Evolutionary conservation across 2,888 invertebrate genomes (phyloP).

Genomic region (Hoplodrina ambigua): DNA sequence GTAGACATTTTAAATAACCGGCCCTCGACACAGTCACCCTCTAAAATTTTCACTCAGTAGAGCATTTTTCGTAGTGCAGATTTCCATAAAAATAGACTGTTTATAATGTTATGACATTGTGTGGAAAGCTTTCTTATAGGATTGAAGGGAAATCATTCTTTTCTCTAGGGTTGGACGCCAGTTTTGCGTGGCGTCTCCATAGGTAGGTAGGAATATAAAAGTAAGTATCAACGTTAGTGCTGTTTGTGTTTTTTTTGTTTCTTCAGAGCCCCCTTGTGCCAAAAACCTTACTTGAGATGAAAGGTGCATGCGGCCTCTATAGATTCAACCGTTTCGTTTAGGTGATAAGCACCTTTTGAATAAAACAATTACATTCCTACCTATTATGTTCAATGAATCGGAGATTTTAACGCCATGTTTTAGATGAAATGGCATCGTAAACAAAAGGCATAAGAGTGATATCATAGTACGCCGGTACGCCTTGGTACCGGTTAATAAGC

Average conservation of each 20-base stretch:
- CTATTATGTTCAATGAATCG: conserved; percentile 3
- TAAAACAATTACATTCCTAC: not conserved
- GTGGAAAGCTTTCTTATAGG: conserved; percentile 1
- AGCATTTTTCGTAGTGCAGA: not conserved
- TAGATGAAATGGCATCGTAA: conserved; percentile 5
- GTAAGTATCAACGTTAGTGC: conserved; percentile 2
- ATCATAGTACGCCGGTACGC: not conserved
- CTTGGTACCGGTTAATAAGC: no score
- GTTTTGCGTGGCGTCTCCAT: not conserved
- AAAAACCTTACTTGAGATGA: not conserved
- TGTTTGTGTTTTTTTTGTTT: not conserved
- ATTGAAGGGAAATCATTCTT: not conserved
- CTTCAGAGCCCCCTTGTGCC: not conserved
- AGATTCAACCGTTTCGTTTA: not conserved
- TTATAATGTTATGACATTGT: not conserved
- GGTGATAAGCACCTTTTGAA: not conserved
- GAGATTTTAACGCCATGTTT: conserved; percentile 11
- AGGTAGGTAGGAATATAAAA: not conserved
- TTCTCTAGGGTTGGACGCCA: not conserved
- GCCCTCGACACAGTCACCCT: not conserved
- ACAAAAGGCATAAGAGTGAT: not conserved
- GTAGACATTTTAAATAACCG: conserved; percentile 18
- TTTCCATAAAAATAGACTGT: conserved; percentile 22
- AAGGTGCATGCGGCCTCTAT: not conserved
- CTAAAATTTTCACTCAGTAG: conserved; percentile 4